A percentile compares a stretch with the other conserved stretches of the same genome.
These are phyloP conservation scores for Pseudomyrmex concolor DNA, from an alignment of 1,140 invertebrate species.

Conservation along the genomic window DNA sequence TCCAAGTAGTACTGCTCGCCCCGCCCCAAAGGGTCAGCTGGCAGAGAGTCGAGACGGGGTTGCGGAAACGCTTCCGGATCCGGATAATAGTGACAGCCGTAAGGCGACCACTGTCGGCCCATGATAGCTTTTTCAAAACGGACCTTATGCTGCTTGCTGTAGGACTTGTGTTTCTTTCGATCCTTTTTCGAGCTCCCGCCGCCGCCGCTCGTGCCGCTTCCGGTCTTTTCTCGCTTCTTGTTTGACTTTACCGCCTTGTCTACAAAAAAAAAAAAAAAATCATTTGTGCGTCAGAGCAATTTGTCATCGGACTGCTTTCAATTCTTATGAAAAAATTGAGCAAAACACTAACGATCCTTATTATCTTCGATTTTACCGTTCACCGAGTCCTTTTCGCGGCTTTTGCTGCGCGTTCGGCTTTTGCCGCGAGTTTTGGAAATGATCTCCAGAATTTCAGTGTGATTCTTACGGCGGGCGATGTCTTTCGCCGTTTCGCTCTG, in stretches of 20 bases:
- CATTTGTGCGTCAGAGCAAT: too few species aligned
- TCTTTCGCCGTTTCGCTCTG: slow-evolving; percentile 96
- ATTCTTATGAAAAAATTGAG: too few species aligned
- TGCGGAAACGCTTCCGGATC: slow-evolving; percentile 93
- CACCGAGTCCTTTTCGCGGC: slow-evolving; percentile 76
- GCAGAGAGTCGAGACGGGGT: slow-evolving; percentile 93
- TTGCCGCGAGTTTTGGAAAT: slow-evolving; percentile 88
- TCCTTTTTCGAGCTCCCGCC: slow-evolving; percentile 83
- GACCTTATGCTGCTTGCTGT: slow-evolving; percentile 79
- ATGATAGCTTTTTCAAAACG: slow-evolving; percentile 82
- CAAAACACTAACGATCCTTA: neutral
- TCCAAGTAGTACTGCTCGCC: slow-evolving; percentile 98
- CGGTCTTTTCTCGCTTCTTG: slow-evolving; percentile 81
- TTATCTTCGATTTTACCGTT: slow-evolving; percentile 81
- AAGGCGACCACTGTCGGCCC: slow-evolving; percentile 91
- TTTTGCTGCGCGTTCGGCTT: slow-evolving; percentile 78
- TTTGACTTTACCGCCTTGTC: slow-evolving; percentile 71
- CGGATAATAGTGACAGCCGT: slow-evolving; percentile 95
- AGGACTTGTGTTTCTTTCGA: slow-evolving; percentile 81
- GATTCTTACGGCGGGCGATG: slow-evolving; percentile 94
- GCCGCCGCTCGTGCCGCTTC: slow-evolving; percentile 82
- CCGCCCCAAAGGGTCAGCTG: slow-evolving; percentile 92
- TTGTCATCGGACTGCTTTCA: too few species aligned
- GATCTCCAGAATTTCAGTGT: slow-evolving; percentile 92
- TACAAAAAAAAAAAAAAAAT: neutral